Conservation (phyloP, 2,113 vertebrate species). For the Fukomys damarensis region DNA sequence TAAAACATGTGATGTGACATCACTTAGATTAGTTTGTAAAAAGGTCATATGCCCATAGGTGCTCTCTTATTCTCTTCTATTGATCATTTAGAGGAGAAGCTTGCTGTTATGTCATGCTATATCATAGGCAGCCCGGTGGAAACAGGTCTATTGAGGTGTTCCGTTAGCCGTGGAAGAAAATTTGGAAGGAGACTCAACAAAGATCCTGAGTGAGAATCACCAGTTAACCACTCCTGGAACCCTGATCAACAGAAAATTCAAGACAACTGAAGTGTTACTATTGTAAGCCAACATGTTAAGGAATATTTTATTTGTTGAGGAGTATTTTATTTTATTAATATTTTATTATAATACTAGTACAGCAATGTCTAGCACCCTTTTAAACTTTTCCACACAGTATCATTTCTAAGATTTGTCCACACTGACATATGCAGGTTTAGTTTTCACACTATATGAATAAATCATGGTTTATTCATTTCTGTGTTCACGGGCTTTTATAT, state of each 20-base stretch:
- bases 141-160: not conserved
- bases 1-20: not conserved
- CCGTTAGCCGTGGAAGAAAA: not conserved
- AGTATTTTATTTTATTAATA: no score
- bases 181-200: not conserved
- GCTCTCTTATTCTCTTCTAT: not conserved
- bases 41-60: not conserved
- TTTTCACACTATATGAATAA: not conserved
- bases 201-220: not conserved
- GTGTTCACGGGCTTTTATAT: not conserved
- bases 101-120: not conserved
- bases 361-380: not conserved
- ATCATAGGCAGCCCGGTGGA: not conserved
- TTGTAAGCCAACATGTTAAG: not conserved
- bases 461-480: constrained; percentile 22
- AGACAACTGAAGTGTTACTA: not conserved
- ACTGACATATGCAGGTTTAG: not conserved
- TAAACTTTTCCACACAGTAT: not conserved
- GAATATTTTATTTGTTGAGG: no score
- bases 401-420: not conserved
- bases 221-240: not conserved
- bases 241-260: not conserved
- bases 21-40: not conserved
- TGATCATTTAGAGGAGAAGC: not conserved
- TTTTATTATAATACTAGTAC: no score